Base-by-base conservation (phyloP, 1,140 invertebrate species). In the Latrodectus geometricus region DNA sequence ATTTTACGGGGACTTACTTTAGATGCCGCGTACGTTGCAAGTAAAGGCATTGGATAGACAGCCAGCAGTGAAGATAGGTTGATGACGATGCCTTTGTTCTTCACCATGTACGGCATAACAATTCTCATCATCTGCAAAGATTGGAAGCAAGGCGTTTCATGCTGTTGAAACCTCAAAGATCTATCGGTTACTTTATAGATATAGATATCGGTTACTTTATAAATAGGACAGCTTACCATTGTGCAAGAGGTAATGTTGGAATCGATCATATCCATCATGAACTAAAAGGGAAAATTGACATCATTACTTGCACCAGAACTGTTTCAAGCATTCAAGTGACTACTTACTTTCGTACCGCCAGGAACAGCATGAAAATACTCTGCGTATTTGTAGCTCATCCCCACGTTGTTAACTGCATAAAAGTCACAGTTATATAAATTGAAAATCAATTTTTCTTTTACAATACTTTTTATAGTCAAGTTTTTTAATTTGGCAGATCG, bases 41-140 rank as follows among this genome's bases (percentile, higher is more conserved):
- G 92, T 61, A 99, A 92, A 9, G 97, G 96, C 87, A 94, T 94
- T 0, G 97, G 96, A 88, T 95, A 94, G 0, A 94, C 91, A 2
- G 95, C 96, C 0, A 96, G 93, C 0, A 95, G 94, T 14, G 98
- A 99, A 2, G 97, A 95, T 52, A 99, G 92, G 90, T 99, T 99
- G 69, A 99, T 95, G 52, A 99, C 93, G 0, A 98, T 94, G 12
- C 98, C 98, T 88, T 94, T 94, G 35, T 95, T 93, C 88, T 96
- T 93, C 70, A 96, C 93, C 98, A 99, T 99, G 15, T 93, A 93
- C 0, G 98, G 97, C 89, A 99, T 91, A 0, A 98, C 93, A 0
- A 98, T 92, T 54, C 94, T 93, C 50, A 95, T 96, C 95, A 98
- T 97, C 90, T 88, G 21, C 0, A 76, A 75, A 69, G 20, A 75